Evolutionary conservation across 2,113 vertebrate species (phyloP), one percentile per base, ranked within the genome.

Genomic region (Malurus alboscapulatus): DNA sequence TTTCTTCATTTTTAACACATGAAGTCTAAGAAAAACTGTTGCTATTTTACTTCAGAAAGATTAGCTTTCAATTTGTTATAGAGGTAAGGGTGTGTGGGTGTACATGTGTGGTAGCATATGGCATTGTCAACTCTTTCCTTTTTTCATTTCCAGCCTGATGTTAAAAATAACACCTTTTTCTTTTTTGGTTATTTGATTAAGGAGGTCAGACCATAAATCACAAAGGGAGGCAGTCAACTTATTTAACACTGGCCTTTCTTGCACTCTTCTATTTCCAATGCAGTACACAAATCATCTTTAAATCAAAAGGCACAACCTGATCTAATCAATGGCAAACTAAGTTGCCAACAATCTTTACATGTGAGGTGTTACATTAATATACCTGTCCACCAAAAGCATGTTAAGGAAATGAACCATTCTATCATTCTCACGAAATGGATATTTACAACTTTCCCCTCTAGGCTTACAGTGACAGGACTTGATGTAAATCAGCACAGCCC

Each of bases 331-430:
- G 47, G 67, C 25, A 53, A 80, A 94, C 21, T 40, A 68, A 86
- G 79, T 26, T 84, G 87, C 68, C 80, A 92, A 81, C 44, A 63
- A 30, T 75, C 80, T 88, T 74, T 47, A 51, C 24, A 34, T 51
- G 63, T 47, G 34, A 92, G 20, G 42, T 66, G 63, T 14, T 92
- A 47, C 47, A 67, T 54, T 88, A 93, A 92, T 74, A 81, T 7
- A 88, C 40, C 48, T 58, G 80, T 91, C 89, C 48, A 92, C 87
- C 65, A 80, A 63, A 88, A 67, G 18, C 34, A 67, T 25, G 42
- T 74, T 77, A 88, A 84, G 55, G 44, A 88, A 94, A 94, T 77
- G 44, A 92, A 87, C 73, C 53, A 53, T 62, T 88, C 73, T 25
- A 47, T 92, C 75, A 74, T 42, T 67, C 55, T 87, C 55, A 84